phyloP scores from a whole-genome alignment of 2,113 vertebrate species.

The Sinocyclocheilus maitianheensis region DNA sequence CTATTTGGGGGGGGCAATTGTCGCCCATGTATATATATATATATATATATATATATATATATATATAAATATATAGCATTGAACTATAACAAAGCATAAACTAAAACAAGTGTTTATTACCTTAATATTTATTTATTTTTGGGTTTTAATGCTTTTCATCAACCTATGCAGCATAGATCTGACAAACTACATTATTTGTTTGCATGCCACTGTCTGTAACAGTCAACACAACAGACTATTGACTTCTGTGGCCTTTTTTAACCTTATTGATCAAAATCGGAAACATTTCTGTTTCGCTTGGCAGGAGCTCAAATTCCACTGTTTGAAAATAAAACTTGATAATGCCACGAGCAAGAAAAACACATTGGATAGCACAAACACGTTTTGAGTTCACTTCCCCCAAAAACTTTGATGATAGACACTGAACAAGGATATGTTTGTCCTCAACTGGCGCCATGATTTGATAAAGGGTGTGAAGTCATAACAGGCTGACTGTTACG shows the following conservation, averaged over 20 bases:
- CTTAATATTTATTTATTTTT: no score
- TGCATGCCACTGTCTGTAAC: not conserved
- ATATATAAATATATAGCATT: no score
- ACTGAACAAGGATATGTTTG: constrained; percentile 38
- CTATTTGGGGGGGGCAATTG: no score
- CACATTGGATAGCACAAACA: constrained; percentile 3
- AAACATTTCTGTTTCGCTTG: constrained; percentile 25
- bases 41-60: no score
- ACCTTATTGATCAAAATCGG: constrained; percentile 25
- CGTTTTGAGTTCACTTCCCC: constrained; percentile 26
- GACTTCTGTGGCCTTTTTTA: constrained; percentile 24
- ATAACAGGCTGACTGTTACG: constrained; percentile 41
- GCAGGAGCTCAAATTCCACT: constrained; percentile 14
- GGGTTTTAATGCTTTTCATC: no score
- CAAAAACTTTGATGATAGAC: constrained; percentile 33
- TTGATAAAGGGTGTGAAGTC: constrained; percentile 54
- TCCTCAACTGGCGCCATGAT: constrained; percentile 51
- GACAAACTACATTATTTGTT: not conserved
- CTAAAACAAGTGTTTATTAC: no score
- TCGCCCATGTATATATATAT: no score
- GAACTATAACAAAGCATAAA: no score
- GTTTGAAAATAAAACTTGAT: not conserved
- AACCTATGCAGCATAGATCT: not conserved
- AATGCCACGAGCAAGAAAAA: not conserved
- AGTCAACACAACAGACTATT: constrained; percentile 6